Percentiles rank a stretch among this genome's conserved stretches.
Evolutionary conservation across 2,113 vertebrate genomes (phyloP).

Genomic region (Apus apus): DNA sequence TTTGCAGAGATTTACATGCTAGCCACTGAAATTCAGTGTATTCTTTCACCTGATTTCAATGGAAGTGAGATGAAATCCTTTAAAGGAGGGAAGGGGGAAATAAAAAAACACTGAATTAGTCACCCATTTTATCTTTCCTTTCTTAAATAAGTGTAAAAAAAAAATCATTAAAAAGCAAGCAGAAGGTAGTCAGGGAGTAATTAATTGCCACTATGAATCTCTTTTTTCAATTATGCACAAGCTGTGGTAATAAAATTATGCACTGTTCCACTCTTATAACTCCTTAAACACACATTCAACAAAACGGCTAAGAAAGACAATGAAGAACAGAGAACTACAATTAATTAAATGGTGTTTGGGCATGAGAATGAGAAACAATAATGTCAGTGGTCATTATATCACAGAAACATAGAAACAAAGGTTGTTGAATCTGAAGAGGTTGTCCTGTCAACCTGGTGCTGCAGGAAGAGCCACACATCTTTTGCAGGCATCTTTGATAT

Average conservation of each 20-base stretch:
- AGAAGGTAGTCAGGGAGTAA: not conserved
- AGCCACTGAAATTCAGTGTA: not conserved
- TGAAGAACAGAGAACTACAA: not conserved
- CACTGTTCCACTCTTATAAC: not conserved
- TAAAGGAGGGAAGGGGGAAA: not conserved
- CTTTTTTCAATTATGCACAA: constrained; percentile 4
- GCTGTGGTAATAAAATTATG: not conserved
- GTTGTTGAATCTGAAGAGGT: not conserved
- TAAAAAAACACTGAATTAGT: not conserved
- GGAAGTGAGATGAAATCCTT: not conserved
- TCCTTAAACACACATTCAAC: not conserved
- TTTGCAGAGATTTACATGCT: not conserved
- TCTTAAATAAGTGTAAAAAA: constrained; percentile 1
- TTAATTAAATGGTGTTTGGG: not conserved
- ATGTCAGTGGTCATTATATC: not conserved
- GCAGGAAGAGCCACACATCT: not conserved
- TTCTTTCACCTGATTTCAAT: not conserved
- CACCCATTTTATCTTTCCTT: not conserved
- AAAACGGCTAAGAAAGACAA: not conserved
- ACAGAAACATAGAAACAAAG: not conserved
- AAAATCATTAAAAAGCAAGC: not conserved
- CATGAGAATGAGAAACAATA: not conserved
- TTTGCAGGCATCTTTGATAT: not conserved
- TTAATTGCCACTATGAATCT: constrained; percentile 6
- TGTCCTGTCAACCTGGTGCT: not conserved